Evolutionary conservation across 1,140 invertebrate genomes (phyloP), one percentile per base, ranked within the genome.

Genomic region (Yoshiicerus persimilis): DNA sequence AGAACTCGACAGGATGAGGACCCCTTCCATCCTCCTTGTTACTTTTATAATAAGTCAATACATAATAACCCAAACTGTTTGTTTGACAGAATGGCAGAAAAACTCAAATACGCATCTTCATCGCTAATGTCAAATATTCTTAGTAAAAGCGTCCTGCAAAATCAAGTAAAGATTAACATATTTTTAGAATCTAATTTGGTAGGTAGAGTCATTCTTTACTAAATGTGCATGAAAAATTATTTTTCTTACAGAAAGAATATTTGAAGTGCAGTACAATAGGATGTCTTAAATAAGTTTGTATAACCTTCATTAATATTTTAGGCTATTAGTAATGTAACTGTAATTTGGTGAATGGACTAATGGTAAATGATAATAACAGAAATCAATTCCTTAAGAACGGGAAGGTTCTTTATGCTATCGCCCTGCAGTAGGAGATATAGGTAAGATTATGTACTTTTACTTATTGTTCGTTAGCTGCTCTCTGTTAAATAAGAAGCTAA

Each of bases 41-140:
- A 47, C 41, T 38, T 56, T 86, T 64, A 39, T 64, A 62, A 62
- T 86, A 80, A 80, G 75, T 80, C 75, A 80, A 80, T 80, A 80
- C 75, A 23, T 5, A 56, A 16, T 2, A 56, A n/a, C 20, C 47
- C 47, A n/a, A 13, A 8, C 38, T 6, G 47, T n/a, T n/a, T n/a
- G 20, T 56, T 56, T 56, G 47, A 56, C 47, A 56, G 47, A 16
- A 56, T 56, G n/a, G 5, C n/a, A 16, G 20, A 56, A 56, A n/a
- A n/a, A n/a, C 32, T 36, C 23, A 8, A 80, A 77, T n/a, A n/a
- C 47, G 16, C 20, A 56, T 56, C 6, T n/a, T 16, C 20, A 47
- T 4, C 16, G 20, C 41, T 11, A 16, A 47, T 20, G 3, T 16
- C 5, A n/a, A 56, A 56, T 6, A n/a, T 30, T 70, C 23, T 8